phyloP scores from a whole-genome alignment of 1,140 invertebrate genomes.

The Pachyrhynchus sulphureomaculatus region DNA sequence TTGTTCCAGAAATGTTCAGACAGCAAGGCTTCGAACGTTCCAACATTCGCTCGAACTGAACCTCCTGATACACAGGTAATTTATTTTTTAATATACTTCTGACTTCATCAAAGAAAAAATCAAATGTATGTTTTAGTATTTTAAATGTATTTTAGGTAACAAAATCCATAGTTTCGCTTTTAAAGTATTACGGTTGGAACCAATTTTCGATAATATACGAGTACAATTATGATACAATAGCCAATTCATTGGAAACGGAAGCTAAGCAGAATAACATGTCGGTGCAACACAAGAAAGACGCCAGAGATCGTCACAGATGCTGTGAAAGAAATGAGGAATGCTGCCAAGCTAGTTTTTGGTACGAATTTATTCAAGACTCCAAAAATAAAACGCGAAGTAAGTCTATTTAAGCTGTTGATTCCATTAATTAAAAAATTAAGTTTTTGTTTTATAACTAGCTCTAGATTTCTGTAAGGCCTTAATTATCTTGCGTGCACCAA shows the following conservation, averaged over 20 bases:
- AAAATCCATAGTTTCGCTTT: conserved; percentile 86
- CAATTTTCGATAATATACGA: conserved; percentile 94
- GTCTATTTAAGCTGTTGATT: conserved; percentile 43
- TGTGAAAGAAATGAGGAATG: conserved; percentile 71
- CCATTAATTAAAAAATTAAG: not conserved
- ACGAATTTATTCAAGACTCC: conserved; percentile 83
- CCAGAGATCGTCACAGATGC: conserved; percentile 71
- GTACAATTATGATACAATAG: conserved; percentile 75
- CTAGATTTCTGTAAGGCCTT: too few species aligned
- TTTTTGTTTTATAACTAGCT: too few species aligned
- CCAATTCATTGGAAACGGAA: conserved; percentile 70
- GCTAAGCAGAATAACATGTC: conserved; percentile 73
- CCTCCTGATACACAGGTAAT: conserved; percentile 87
- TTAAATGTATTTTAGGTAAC: conserved; percentile 67
- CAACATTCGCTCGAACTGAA: conserved; percentile 92
- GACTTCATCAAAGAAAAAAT: too few species aligned
- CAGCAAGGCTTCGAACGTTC: conserved; percentile 79
- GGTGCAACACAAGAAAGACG: conserved; percentile 70
- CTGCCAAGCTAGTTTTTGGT: conserved; percentile 76
- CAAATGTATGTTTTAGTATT: conserved; percentile 26
- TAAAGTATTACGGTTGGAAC: conserved; percentile 89
- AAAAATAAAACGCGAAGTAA: conserved; percentile 86
- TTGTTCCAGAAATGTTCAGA: conserved; percentile 89
- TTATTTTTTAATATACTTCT: not conserved
- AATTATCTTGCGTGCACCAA: too few species aligned